Evolutionary conservation across 2,797 vertebrate genomes (phyloP), one percentile per base, ranked within the genome.

Genomic region (Melanotaenia trifasciata): DNA sequence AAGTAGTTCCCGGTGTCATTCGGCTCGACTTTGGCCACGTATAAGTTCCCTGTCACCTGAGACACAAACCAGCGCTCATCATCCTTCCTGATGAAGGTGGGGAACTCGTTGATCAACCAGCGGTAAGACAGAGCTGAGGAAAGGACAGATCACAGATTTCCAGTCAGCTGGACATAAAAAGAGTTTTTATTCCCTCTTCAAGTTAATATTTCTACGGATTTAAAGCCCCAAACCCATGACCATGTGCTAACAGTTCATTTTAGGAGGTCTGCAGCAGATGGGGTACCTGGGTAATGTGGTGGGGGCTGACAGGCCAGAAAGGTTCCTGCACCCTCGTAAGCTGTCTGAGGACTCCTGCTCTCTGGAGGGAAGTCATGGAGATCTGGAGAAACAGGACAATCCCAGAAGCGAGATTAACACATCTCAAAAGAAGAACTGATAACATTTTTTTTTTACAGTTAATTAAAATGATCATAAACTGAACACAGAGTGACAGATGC

Each of bases 81-180:
- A 0, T 96, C 95, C 18, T 93, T 93, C 1, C 94, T 94, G 89
- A 99, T 93, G 89, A 99, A 98, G 80, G 95, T 97, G 47, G 97
- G 97, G 72, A 99, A 99, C 54, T 99, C 97, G 0, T 99, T 98
- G 86, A 98, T 90, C 57, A 97, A 93, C 98, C 98, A 99, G 61
- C 96, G 96, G 79, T 99, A 99, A 61, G 95, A 97, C 67, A 98
- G 85, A 51, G 96, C 98, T 99, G 70, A 43, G 0, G 70, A 67
- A 36, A 12, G 35, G 38, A 40, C 38, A 40, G 38, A 40, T 3
- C 12, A 40, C 38, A 40, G 38, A 40, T 13, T 14, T 40, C 38
- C 38, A 40, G 8, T 58, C 14, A 10, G 20, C 13, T 26, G 26
- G 11, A 40, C 8, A 36, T n/a, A 18, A 18, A 28, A 24, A 36